phyloP scores from a whole-genome alignment of 2,113 vertebrate species.

The Pleuronectes platessa region DNA sequence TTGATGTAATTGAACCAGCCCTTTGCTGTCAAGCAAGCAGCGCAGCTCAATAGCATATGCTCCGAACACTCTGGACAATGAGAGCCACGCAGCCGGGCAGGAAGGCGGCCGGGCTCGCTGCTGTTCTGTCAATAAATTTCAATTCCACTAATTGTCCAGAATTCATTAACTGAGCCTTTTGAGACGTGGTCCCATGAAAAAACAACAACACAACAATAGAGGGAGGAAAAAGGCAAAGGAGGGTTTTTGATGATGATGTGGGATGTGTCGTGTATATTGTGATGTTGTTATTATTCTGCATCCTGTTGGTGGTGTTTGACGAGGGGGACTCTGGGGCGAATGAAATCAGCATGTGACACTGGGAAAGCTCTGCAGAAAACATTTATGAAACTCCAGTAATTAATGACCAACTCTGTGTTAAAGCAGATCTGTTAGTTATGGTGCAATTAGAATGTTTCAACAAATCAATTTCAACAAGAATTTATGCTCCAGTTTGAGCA shows the following conservation, averaged over 20 bases:
- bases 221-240: constrained; percentile 73
- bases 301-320: constrained; percentile 43
- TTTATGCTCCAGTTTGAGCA: too few relatives aligned
- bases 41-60: constrained; percentile 85
- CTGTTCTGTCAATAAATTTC: constrained; percentile 96
- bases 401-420: neutral
- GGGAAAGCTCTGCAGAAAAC: neutral
- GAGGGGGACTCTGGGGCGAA: constrained; percentile 17
- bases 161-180: constrained; percentile 83
- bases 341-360: constrained; percentile 22
- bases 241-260: constrained; percentile 51
- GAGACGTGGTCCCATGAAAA: constrained; percentile 81
- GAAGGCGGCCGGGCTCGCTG: constrained; percentile 74
- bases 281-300: constrained; percentile 51
- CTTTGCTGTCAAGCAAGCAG: constrained; percentile 86
- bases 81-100: constrained; percentile 84
- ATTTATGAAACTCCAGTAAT: neutral
- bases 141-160: constrained; percentile 97
- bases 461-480: neutral
- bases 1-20: constrained; percentile 94
- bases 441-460: neutral
- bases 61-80: constrained; percentile 90
- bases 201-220: constrained; percentile 53
- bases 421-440: constrained; percentile 2
- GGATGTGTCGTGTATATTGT: constrained; percentile 29